Evolutionary conservation across 2,797 vertebrate genomes (phyloP).

Genomic region (Todus mexicanus): DNA sequence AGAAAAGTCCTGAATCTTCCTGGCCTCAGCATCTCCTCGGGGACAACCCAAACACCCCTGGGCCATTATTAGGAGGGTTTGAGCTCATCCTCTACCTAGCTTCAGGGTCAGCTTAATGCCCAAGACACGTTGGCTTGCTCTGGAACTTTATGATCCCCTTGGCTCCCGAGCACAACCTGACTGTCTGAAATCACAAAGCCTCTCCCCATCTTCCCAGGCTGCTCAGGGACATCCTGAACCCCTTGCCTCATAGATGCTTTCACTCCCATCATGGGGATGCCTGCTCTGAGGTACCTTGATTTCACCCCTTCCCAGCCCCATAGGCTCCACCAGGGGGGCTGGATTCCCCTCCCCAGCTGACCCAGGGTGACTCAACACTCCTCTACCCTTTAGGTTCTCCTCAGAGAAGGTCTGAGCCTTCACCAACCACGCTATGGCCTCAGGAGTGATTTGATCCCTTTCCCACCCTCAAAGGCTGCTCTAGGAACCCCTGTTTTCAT

Average conservation of each 20-base stretch:
- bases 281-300: background rate
- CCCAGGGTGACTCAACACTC: background rate
- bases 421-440: background rate
- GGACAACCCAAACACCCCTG: background rate
- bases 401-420: background rate
- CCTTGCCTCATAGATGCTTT: background rate
- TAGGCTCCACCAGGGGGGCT: background rate
- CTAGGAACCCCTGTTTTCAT: background rate
- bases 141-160: background rate
- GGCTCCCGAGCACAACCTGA: background rate
- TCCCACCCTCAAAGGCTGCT: background rate
- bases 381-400: background rate
- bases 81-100: background rate
- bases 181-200: background rate
- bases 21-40: background rate
- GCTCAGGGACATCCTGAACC: background rate
- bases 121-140: background rate
- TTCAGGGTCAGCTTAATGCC: background rate
- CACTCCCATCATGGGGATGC: background rate
- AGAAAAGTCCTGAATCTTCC: background rate
- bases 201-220: background rate
- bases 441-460: background rate
- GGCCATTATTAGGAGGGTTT: background rate
- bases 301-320: background rate
- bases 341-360: background rate